These are phyloP conservation scores for Phyllostomus hastatus DNA, from an alignment of 2,113 vertebrate species.

Conservation along the genomic window DNA sequence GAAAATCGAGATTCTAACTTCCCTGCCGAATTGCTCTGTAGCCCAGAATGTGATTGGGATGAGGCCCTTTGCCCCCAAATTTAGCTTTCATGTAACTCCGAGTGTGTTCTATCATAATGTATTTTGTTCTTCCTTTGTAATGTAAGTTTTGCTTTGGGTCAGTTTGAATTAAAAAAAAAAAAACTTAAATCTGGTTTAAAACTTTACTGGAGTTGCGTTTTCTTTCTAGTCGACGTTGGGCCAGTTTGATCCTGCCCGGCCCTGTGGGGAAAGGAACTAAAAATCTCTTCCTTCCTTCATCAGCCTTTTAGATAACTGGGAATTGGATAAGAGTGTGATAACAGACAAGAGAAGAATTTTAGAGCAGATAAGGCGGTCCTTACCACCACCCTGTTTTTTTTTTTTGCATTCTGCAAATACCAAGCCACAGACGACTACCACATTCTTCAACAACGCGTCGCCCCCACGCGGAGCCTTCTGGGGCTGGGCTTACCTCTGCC, in stretches of 20 bases:
- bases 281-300: background rate
- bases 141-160: constrained; percentile 84
- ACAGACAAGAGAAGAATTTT: background rate
- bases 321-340: background rate
- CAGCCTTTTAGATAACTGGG: background rate
- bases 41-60: constrained; percentile 36
- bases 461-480: background rate
- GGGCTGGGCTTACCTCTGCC: background rate
- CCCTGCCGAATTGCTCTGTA: constrained; percentile 29
- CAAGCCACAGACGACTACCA: background rate
- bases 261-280: background rate
- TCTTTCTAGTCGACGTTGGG: constrained; percentile 74
- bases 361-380: background rate
- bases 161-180: constrained; percentile 78
- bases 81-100: constrained; percentile 75
- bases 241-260: constrained; percentile 32
- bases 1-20: constrained; percentile 40
- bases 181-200: constrained; percentile 77
- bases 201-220: constrained; percentile 71
- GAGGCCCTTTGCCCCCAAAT: constrained; percentile 62
- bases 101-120: constrained; percentile 77
- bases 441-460: too few species aligned
- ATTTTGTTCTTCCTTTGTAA: constrained; percentile 85
- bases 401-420: background rate
- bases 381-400: background rate